Percentiles rank a stretch among this genome's conserved stretches.
These are phyloP conservation scores for Cyaniris semiargus DNA, from an alignment of 2,888 invertebrate genomes.

Conservation along the genomic window DNA sequence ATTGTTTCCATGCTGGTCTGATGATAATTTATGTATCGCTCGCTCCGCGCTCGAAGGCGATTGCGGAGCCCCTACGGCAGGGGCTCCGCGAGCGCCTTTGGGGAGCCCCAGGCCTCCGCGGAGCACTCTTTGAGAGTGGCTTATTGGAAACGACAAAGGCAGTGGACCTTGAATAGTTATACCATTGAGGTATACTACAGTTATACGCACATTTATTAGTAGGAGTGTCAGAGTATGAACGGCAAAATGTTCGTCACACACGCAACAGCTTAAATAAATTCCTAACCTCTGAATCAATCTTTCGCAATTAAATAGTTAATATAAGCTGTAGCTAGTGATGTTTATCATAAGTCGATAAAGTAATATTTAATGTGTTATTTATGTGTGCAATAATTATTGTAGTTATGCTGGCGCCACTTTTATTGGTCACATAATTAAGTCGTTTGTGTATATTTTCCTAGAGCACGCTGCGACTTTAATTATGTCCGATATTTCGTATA, in stretches of 20 bases:
- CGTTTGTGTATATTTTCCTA: slow-evolving; percentile 20
- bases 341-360: not conserved
- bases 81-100: too few species aligned
- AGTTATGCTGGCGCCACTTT: slow-evolving; percentile 19
- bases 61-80: too few species aligned
- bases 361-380: not conserved
- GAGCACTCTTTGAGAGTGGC: too few species aligned
- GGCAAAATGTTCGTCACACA: not conserved
- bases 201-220: not conserved
- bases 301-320: slow-evolving; percentile 18
- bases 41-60: too few species aligned
- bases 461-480: not conserved
- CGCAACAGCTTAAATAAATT: not conserved
- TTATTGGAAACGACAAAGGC: not conserved
- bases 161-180: not conserved
- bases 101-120: too few species aligned
- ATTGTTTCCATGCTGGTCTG: too few species aligned
- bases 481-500: not conserved
- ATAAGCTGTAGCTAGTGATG: not conserved
- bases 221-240: not conserved
- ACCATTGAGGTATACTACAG: too few species aligned
- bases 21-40: too few species aligned
- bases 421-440: slow-evolving; percentile 8
- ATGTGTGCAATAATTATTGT: slow-evolving; percentile 7
- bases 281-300: slow-evolving; percentile 23